phyloP scores from a whole-genome alignment of 2,113 vertebrate genomes.

The Mixornis gularis region DNA sequence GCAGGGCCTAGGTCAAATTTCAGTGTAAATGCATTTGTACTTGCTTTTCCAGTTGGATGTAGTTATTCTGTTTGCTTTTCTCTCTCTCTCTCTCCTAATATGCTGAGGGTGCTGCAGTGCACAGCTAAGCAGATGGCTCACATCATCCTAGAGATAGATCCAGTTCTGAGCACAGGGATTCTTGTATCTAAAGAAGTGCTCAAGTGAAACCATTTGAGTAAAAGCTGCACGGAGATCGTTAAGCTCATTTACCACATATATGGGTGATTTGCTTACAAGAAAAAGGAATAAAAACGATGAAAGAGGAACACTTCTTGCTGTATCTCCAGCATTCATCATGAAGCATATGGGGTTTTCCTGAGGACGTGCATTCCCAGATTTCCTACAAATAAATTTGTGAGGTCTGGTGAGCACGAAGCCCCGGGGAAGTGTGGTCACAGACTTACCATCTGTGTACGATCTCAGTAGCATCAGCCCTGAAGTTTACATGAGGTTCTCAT shows the following conservation, averaged over 20 bases:
- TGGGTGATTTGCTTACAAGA: neutral
- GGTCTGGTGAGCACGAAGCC: neutral
- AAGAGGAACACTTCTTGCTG: neutral
- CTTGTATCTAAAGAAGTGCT: neutral
- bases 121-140: slow-evolving; percentile 35
- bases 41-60: neutral
- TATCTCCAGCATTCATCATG: neutral
- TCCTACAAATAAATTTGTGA: neutral
- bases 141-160: neutral
- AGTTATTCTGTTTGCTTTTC: neutral
- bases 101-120: slow-evolving; percentile 2
- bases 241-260: neutral
- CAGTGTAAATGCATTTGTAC: neutral
- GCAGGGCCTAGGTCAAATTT: neutral
- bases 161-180: neutral
- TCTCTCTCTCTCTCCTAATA: neutral
- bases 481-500: neutral
- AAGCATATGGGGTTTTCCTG: neutral
- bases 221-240: neutral
- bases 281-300: neutral
- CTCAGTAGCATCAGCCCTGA: neutral
- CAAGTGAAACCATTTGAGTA: neutral
- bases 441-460: neutral
- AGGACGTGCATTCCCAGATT: neutral
- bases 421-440: neutral